Evolutionary conservation across 1,140 invertebrate genomes (phyloP), one percentile per base, ranked within the genome.

Genomic region (Camponotus floridanus): DNA sequence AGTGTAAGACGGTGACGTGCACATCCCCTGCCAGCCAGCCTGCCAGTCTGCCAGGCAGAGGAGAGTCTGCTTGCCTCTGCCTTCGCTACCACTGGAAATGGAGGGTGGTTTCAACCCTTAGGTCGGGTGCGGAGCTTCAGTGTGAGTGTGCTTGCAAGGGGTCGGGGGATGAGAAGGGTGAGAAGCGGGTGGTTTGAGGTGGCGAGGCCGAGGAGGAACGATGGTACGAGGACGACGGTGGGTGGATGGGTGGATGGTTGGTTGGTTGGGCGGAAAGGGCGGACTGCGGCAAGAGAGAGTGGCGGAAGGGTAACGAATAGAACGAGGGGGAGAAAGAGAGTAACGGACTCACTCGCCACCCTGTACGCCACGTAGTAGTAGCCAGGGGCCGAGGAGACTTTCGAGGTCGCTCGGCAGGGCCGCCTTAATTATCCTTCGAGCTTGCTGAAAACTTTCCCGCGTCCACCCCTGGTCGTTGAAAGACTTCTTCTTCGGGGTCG

Each of bases 1-100:
- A 94, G 94, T 90, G 92, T 94, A 95, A 95, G 94, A 94, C 94
- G 94, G 94, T 95, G 94, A 95, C 94, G 94, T 94, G 93, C 93
- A 94, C 92, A 91, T 92, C 93, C 92, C 93, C 92, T 91, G 91
- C 92, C 90, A 91, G 88, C 87, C 87, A 78, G 86, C 85, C 84
- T 89, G 80, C 85, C 85, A 80, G 87, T 85, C 87, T 90, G 88
- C 88, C 88, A 91, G 90, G 91, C 91, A 86, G 87, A 85, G 57
- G 89, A 79, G 84, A 78, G 86, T 91, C 90, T 92, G 91, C 87
- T 87, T 70, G 86, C 86, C 78, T 91, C 92, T 92, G 91, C 90
- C 88, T 91, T 90, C 85, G 90, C 92, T 93, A 90, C 87, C 87
- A 91, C 91, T 92, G 88, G 90, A 92, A 94, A 92, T 91, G 85